These are phyloP conservation scores for Peromyscus nudipes DNA, from an alignment of 2,797 vertebrate genomes.

Conservation along the genomic window DNA sequence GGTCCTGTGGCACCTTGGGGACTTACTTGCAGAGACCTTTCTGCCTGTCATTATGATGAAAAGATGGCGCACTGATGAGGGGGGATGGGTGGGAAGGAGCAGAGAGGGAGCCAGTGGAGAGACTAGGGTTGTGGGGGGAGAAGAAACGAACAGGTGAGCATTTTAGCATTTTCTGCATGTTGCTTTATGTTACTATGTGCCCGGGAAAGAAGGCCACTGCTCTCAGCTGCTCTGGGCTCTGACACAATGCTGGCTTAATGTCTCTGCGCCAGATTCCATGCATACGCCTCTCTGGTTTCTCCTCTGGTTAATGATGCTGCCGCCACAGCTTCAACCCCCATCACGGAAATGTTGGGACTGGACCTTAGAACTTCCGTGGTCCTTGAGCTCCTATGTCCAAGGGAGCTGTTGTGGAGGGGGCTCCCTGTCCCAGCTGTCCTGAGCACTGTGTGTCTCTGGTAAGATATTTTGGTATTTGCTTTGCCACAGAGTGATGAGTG, in stretches of 20 bases:
- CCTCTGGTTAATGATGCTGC: background rate
- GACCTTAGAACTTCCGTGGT: background rate
- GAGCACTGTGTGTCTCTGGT: background rate
- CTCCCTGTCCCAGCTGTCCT: background rate
- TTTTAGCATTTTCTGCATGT: background rate
- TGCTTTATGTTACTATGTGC: background rate
- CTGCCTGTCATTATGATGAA: constrained; percentile 89
- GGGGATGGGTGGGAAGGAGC: constrained; percentile 19
- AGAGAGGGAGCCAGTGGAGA: background rate
- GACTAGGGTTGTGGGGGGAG: too few relatives aligned
- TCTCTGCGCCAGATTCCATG: background rate
- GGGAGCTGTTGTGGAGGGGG: too few relatives aligned
- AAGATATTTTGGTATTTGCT: background rate
- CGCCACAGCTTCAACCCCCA: background rate
- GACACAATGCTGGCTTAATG: rapidly evolving
- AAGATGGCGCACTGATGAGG: constrained; percentile 87
- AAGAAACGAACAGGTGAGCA: background rate
- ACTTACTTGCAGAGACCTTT: constrained; percentile 90
- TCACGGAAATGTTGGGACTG: background rate
- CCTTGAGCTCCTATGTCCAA: background rate
- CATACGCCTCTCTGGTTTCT: background rate
- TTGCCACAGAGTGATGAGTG: background rate
- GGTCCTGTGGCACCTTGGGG: constrained; percentile 89
- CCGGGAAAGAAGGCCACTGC: background rate
- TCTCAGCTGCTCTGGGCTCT: background rate